phyloP scores from a whole-genome alignment of 2,113 vertebrate species.

The Anarrhichthys ocellatus region DNA sequence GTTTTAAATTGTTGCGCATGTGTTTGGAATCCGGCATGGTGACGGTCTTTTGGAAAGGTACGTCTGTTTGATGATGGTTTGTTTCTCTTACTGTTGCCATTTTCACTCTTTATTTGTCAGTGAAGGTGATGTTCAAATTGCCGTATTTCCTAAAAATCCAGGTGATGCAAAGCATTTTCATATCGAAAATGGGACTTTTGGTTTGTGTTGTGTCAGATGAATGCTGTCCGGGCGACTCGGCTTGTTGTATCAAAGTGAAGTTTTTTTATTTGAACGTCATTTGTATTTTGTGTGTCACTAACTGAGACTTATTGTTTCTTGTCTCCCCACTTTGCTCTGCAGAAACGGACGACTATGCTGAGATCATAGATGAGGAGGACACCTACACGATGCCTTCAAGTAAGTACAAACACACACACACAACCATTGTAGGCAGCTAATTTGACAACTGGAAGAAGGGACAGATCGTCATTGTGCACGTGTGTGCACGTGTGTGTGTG shows the following conservation, averaged over 20 bases:
- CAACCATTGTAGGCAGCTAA: not conserved
- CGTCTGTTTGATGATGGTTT: slow-evolving; percentile 24
- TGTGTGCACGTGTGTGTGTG: slow-evolving; percentile 16
- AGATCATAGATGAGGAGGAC: slow-evolving; percentile 99
- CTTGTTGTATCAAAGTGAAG: not conserved
- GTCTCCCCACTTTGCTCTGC: slow-evolving; percentile 34
- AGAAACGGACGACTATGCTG: slow-evolving; percentile 99
- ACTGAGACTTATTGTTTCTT: not conserved
- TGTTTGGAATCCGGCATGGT: slow-evolving; percentile 54
- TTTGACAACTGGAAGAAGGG: slow-evolving; percentile 3
- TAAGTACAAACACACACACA: slow-evolving; percentile 81
- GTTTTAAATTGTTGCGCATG: slow-evolving; percentile 34
- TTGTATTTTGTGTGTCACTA: not conserved
- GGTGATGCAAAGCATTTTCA: not conserved
- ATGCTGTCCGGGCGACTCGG: not conserved
- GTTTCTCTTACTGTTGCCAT: slow-evolving; percentile 23
- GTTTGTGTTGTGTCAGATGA: not conserved
- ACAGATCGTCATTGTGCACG: not conserved
- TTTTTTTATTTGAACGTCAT: not conserved
- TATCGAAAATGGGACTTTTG: not conserved
- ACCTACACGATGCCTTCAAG: slow-evolving; percentile 99
- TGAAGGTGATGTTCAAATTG: not conserved
- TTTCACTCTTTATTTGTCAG: not conserved
- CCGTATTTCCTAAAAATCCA: not conserved
- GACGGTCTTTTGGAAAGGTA: slow-evolving; percentile 65